phyloP scores from a whole-genome alignment of 2,888 invertebrate species.

The Diadromus collaris region DNA sequence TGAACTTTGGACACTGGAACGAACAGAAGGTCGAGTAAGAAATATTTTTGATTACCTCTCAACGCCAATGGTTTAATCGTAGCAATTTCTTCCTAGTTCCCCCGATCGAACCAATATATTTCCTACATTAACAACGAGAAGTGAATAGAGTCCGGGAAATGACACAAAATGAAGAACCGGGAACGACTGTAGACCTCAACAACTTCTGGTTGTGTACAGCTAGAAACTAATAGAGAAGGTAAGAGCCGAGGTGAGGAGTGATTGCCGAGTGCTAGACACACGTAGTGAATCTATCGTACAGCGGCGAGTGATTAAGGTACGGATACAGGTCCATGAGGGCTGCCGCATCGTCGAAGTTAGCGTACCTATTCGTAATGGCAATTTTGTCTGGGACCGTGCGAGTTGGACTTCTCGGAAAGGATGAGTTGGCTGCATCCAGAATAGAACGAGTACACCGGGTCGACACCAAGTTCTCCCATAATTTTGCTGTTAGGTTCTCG shows the following conservation, averaged over 20 bases:
- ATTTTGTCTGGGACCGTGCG: constrained; percentile 38
- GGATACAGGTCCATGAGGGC: constrained; percentile 7
- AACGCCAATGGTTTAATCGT: neutral
- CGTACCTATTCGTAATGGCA: constrained; percentile 45
- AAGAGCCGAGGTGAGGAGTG: neutral
- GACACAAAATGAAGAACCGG: neutral
- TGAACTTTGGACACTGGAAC: neutral
- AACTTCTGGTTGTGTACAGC: neutral
- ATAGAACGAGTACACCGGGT: constrained; percentile 22
- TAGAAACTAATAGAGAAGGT: constrained; percentile 8
- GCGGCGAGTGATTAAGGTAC: constrained; percentile 30
- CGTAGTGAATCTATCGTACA: constrained; percentile 25
- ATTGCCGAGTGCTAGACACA: constrained; percentile 8
- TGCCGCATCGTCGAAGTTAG: constrained; percentile 11
- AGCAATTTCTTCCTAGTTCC: neutral
- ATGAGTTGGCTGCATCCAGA: constrained; percentile 13
- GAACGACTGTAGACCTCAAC: neutral
- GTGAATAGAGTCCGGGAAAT: neutral
- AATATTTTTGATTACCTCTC: neutral
- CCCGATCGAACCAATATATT: neutral
- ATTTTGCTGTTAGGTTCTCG: constrained; percentile 55
- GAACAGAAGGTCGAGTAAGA: neutral
- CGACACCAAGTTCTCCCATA: constrained; percentile 54
- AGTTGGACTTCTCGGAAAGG: constrained; percentile 24
- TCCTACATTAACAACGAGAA: neutral